These are phyloP conservation scores for Drosophila recens DNA, from an alignment of 2,888 invertebrate species.

Conservation along the genomic window DNA sequence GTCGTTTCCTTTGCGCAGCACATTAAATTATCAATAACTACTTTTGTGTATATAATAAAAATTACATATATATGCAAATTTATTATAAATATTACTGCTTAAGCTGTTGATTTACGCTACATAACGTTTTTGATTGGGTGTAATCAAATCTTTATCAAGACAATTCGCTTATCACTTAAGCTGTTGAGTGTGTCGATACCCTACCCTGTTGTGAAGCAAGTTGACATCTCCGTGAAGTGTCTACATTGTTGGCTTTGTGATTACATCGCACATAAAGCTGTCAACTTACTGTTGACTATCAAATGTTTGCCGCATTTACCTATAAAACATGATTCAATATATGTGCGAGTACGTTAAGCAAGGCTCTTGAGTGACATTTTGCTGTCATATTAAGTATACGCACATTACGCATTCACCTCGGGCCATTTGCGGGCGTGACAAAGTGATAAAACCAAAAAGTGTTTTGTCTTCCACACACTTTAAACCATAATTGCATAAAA, in stretches of 20 bases:
- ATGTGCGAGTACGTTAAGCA: not conserved
- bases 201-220: not conserved
- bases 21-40: too few relatives aligned
- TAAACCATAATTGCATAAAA: constrained; percentile 22
- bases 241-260: constrained; percentile 18
- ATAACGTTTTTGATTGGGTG: not conserved
- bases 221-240: not conserved
- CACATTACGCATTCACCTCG: constrained; percentile 40
- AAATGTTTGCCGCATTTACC: constrained; percentile 4
- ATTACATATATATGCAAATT: too few relatives aligned
- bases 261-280: constrained; percentile 9
- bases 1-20: too few relatives aligned
- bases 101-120: not conserved
- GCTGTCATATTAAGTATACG: constrained; percentile 55
- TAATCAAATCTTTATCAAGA: not conserved
- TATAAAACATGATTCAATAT: constrained; percentile 9
- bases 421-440: constrained; percentile 4
- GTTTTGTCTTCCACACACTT: not conserved
- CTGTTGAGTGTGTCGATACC: not conserved
- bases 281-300: constrained; percentile 1
- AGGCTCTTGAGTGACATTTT: constrained; percentile 6
- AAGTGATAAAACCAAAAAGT: constrained; percentile 9
- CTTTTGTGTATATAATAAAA: too few relatives aligned
- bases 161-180: not conserved
- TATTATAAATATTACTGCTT: too few relatives aligned